These are phyloP conservation scores for Halichoerus grypus DNA, from an alignment of 2,113 vertebrate genomes.

Conservation along the genomic window DNA sequence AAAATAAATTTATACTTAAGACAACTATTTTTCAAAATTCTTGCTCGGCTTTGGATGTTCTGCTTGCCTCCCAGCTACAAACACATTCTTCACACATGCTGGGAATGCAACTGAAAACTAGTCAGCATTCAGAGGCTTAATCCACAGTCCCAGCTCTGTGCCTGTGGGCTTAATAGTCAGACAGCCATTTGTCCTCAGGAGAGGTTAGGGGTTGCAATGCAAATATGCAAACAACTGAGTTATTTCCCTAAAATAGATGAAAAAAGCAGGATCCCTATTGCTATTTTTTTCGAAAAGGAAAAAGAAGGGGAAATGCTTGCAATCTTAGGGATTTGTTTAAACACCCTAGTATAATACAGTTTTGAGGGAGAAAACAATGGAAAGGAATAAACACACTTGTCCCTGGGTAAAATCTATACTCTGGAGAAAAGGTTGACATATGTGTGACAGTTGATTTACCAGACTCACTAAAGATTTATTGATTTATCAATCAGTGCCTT, in stretches of 20 bases:
- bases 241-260: slow-evolving; percentile 86
- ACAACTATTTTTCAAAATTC: slow-evolving; percentile 91
- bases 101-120: slow-evolving; percentile 88
- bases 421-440: slow-evolving; percentile 90
- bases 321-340: slow-evolving; percentile 86
- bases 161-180: slow-evolving; percentile 87
- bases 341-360: slow-evolving; percentile 81
- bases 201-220: slow-evolving; percentile 89
- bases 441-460: slow-evolving; percentile 97
- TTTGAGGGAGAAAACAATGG: slow-evolving; percentile 85
- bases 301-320: slow-evolving; percentile 66
- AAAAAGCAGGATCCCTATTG: slow-evolving; percentile 85
- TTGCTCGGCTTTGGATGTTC: slow-evolving; percentile 88
- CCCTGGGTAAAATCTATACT: slow-evolving; percentile 87
- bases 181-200: slow-evolving; percentile 91
- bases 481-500: slow-evolving; percentile 97
- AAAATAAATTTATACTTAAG: slow-evolving; percentile 91
- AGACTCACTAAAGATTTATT: slow-evolving; percentile 97
- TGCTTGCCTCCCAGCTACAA: slow-evolving; percentile 91
- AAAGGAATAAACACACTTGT: slow-evolving; percentile 84
- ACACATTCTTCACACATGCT: slow-evolving; percentile 91
- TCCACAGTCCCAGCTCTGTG: slow-evolving; percentile 86
- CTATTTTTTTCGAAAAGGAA: slow-evolving; percentile 75
- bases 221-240: slow-evolving; percentile 88
- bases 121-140: slow-evolving; percentile 91